Base-by-base conservation (phyloP, 2,888 invertebrate genomes). In the Perdita meconis region DNA sequence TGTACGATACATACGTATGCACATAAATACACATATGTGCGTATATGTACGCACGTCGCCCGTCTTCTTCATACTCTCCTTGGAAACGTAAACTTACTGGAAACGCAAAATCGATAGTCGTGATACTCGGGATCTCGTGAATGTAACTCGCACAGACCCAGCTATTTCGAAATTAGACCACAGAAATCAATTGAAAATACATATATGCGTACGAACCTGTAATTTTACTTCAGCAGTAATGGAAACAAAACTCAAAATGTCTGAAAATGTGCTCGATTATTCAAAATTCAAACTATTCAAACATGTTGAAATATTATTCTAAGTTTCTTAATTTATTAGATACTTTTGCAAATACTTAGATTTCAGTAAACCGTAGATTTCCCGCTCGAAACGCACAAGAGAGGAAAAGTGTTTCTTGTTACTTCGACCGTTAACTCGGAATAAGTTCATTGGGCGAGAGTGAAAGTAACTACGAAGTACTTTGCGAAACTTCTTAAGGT, bases 11-110 rank as follows among this genome's bases (percentile, higher is more conserved):
- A 63, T 59, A 57, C 40, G 44, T 64, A 50, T 42, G 42, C 47
- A 59, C 53, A 71, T 65, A 77, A 63, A 71, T 60, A 68, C 66
- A 66, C 36, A 59, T 63, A 53, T 75, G 56, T 24, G 59, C 61
- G 24, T 65, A 50, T 69, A 73, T 53, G 68, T 70, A 73, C 69
- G 64, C 70, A 72, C 69, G 72, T 65, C 75, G 61, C 74, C 59
- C 73, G 68, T 78, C 84, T 84, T 78, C 80, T 72, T 79, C 76
- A 69, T 63, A 47, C 83, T 85, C 87, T 83, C 85, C 87, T 80
- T 87, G 81, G 86, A 86, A 88, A 88, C 86, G 85, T 86, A 85
- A 86, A 88, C 87, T 87, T 86, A 88, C 83, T 83, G 86, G 85
- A 86, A 86, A 87, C 83, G 83, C 83, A 88, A 86, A 87, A 87